Base-by-base conservation (phyloP, 2,113 vertebrate species). In the Cynocephalus volans region DNA sequence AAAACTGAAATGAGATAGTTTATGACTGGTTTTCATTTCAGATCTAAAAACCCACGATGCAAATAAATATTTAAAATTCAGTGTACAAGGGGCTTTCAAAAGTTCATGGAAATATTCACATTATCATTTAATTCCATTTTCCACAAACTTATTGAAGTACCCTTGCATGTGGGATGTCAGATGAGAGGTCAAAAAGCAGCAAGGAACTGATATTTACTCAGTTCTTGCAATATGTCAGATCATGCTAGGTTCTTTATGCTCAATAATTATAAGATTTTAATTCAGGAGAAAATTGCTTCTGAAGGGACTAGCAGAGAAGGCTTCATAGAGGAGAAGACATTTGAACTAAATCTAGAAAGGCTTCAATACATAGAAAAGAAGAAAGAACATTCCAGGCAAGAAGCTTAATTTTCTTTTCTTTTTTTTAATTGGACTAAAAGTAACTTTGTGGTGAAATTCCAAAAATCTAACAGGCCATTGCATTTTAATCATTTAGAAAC, bases 41-140 rank as follows among this genome's bases (percentile, higher is more conserved):
- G 62, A 82, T 33, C 24, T 75, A 92, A 92, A 95, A 92, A 48
- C 12, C 5, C 18, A 24, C 50, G 13, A 56, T 75, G 2, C 23
- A 88, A 67, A 75, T 73, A 75, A 73, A 58, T 88, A 75, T 82
- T 96, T 88, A 73, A 73, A 83, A 89, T 75, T 58, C 8, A 72
- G 8, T 88, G n/a, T 31, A 36, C 41, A 41, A 41, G 41, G 41
- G 41, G 41, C 41, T 41, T 41, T 41, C 41, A 41, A 41, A 41
- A 41, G 41, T 41, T 41, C 41, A 41, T 41, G 41, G 41, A 41
- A 41, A 41, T 41, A 41, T 41, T 41, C 41, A 4, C 41, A 41
- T 41, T 41, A 41, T 41, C 41, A 41, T 41, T 41, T 41, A 41
- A 41, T 41, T 41, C 41, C 41, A 41, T 41, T 41, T 41, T 41